Conservation (phyloP, 2,888 invertebrate genomes). For the Cephalotes varians region DNA sequence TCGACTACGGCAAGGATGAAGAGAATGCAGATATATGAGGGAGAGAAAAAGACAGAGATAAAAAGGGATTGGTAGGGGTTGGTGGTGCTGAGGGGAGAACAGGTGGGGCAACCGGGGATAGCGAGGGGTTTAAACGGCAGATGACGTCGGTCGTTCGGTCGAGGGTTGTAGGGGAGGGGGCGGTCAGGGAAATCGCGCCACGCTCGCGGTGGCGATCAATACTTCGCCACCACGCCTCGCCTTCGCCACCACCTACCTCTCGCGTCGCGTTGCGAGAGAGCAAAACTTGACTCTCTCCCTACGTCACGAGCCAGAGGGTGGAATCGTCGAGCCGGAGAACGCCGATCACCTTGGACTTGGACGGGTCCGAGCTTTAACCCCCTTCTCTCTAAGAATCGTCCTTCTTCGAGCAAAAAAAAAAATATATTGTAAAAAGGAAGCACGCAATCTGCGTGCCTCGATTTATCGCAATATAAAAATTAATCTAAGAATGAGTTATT, state of each 20-base stretch:
- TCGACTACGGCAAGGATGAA: slow-evolving; percentile 56
- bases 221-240: slow-evolving; percentile 84
- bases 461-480: background rate
- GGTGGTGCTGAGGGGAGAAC: slow-evolving; percentile 47
- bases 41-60: slow-evolving; percentile 35
- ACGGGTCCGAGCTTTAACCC: slow-evolving; percentile 43
- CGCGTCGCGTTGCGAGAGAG: slow-evolving; percentile 54
- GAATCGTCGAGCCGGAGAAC: slow-evolving; percentile 40
- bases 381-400: background rate
- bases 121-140: slow-evolving; percentile 76
- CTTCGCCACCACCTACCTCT: slow-evolving; percentile 75
- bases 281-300: slow-evolving; percentile 76
- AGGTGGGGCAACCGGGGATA: slow-evolving; percentile 56
- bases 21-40: slow-evolving; percentile 55
- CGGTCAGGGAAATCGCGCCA: slow-evolving; percentile 77
- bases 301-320: slow-evolving; percentile 47
- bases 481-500: slow-evolving; percentile 11
- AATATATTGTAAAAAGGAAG: background rate
- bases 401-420: slow-evolving; percentile 1
- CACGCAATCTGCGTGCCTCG: background rate
- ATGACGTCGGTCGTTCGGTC: slow-evolving; percentile 77
- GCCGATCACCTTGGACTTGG: slow-evolving; percentile 55
- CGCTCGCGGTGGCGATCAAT: slow-evolving; percentile 80
- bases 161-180: slow-evolving; percentile 67
- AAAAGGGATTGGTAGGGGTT: slow-evolving; percentile 49